Conservation (phyloP, 2,888 invertebrate species). For the Leptopilina syphax region DNA sequence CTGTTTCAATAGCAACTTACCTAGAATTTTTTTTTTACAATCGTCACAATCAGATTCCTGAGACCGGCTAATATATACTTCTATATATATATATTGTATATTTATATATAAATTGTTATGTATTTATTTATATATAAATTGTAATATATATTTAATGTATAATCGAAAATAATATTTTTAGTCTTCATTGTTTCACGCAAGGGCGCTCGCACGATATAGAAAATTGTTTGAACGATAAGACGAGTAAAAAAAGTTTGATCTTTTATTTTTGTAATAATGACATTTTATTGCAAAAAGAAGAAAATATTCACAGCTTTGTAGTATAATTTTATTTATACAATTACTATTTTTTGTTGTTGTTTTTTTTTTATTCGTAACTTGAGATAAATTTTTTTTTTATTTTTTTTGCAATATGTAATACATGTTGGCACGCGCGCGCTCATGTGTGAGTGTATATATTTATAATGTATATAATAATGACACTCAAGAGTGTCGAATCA, state of each 20-base stretch:
- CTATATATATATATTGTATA: background rate
- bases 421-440: slow-evolving; percentile 31
- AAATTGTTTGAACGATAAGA: slow-evolving; percentile 38
- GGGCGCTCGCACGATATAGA: slow-evolving; percentile 31
- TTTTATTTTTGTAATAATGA: slow-evolving; percentile 13
- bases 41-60: slow-evolving; percentile 40
- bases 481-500: slow-evolving; percentile 36
- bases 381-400: background rate
- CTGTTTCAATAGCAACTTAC: slow-evolving; percentile 22
- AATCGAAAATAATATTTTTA: slow-evolving; percentile 32
- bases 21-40: slow-evolving; percentile 18
- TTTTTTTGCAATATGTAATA: background rate
- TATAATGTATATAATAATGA: slow-evolving; percentile 1
- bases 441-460: slow-evolving; percentile 2
- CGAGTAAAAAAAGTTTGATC: slow-evolving; percentile 39
- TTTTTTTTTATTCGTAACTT: slow-evolving; percentile 23
- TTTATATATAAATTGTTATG: no score
- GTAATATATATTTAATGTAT: slow-evolving; percentile 1
- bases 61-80: slow-evolving; percentile 14
- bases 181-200: slow-evolving; percentile 35
- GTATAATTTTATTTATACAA: slow-evolving; percentile 27
- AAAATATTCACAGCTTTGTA: slow-evolving; percentile 35
- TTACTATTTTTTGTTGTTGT: no score
- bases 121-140: no score
- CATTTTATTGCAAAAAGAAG: slow-evolving; percentile 23